Conservation (phyloP, 2,888 invertebrate genomes). For the Papilio gigon region DNA sequence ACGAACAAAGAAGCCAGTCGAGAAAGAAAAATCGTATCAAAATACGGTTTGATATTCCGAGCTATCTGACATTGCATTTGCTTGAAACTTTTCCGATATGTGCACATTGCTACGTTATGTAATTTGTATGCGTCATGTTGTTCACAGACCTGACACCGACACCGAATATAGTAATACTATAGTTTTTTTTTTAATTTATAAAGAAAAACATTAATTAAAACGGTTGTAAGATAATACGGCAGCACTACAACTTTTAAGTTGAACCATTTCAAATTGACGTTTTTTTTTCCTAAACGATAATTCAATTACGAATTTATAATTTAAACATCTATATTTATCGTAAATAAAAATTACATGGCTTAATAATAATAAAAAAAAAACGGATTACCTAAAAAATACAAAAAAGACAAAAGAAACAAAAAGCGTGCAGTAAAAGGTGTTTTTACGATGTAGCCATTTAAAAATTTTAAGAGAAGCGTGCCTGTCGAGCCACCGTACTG, state of each 20-base stretch:
- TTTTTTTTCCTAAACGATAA: too few species aligned
- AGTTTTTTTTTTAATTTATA: too few species aligned
- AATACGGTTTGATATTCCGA: conserved; percentile 3
- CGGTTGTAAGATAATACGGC: too few species aligned
- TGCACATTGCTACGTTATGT: conserved; percentile 5
- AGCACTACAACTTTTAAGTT: too few species aligned
- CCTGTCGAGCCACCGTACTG: conserved; percentile 27
- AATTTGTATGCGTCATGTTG: conserved; percentile 11
- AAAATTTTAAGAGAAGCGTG: conserved; percentile 30
- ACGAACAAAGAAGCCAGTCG: background rate
- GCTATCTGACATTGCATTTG: conserved; percentile 2
- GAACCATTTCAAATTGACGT: too few species aligned
- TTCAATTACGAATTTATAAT: too few species aligned
- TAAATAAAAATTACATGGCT: too few species aligned
- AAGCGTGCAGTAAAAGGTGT: conserved; percentile 16
- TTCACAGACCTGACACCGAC: background rate
- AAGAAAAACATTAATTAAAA: background rate
- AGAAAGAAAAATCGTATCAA: background rate
- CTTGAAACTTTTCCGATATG: conserved; percentile 18
- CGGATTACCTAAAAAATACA: background rate
- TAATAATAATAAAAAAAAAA: too few species aligned
- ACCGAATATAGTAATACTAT: background rate
- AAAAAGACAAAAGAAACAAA: conserved; percentile 11
- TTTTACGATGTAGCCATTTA: conserved; percentile 16
- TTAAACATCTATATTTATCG: too few species aligned